Evolutionary conservation across 2,113 vertebrate genomes (phyloP), one percentile per base, ranked within the genome.

Genomic region (Ovibos moschatus): DNA sequence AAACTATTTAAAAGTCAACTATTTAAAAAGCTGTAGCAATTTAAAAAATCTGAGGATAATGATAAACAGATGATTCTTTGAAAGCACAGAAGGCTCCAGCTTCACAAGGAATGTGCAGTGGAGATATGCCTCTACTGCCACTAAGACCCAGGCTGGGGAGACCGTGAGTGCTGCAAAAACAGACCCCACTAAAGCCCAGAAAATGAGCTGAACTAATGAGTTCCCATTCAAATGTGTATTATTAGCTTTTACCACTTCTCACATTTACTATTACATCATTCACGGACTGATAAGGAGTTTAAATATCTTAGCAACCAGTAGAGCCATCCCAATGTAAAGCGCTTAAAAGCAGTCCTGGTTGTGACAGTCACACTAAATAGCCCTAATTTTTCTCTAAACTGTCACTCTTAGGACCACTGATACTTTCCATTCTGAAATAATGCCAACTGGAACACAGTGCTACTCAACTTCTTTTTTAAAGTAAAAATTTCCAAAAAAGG

Each of bases 391-490:
- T 57, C 28, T 84, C 43, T 74, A 6, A 95, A 60, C 30, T 47
- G 13, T 76, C 81, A 62, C 15, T 96, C 50, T 15, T 36, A 96
- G 7, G 9, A 87, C 57, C 50, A 55, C 79, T 64, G 57, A 86
- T 28, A 88, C 50, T 96, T 93, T 92, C 87, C 64, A 91, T 76
- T 64, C 43, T 47, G 79, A 96, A 97, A 90, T 12, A 55, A 60
- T 19, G 76, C 43, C 91, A 87, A 83, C 51, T 27, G 43, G 40
- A 78, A 87, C 84, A 87, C 71, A 79, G 23, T 47, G 40, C 74
- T 27, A 91, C n/a, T 57, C n/a, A 67, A 14, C 87, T 89, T 79
- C 17, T 95, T 64, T 83, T 64, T 78, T 13, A 67, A 94, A 87
- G 40, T 64, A 67, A 90, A 96, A 92, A 94, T 17, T 55, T 0